Evolutionary conservation across 2,888 invertebrate species (phyloP), one percentile per base, ranked within the genome.

Genomic region (Nephrocerus scutellatus): DNA sequence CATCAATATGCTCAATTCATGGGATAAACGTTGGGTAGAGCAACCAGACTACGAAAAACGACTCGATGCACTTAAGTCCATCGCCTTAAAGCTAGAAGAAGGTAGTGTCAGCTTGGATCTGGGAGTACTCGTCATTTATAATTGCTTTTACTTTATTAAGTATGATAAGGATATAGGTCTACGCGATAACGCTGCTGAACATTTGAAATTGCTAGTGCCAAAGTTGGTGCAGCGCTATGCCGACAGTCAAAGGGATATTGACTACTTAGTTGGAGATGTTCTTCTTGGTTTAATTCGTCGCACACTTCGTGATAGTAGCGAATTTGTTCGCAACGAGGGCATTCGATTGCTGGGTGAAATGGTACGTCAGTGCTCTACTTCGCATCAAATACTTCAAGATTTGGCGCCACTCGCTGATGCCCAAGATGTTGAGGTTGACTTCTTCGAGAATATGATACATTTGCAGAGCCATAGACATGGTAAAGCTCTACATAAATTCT

Each of bases 401-500:
- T 68, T 88, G 38, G 71, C 77, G n/a, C 67, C 73, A 22, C 68
- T 86, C 21, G 73, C 78, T 0, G 82, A 82, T 56, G 39, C 43
- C 3, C 50, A 54, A 74, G 91, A 96, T 61, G 63, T 74, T 7
- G 93, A 96, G 64, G 82, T 85, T 0, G 95, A 97, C 66, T 93
- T 97, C 74, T 96, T 93, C 61, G 88, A 90, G 57, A 96, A 95
- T 61, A 79, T 93, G 57, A 78, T 79, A 18, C 95, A 97, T 70
- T 66, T 89, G 30, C 87, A 96, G 72, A 70, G 82, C 39, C 90
- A 93, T 61, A 76, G 92, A 43, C 82, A 88, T 57, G 83, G 84
- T 0, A 76, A 88, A 54, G 95, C 92, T 0, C 62, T 96, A 30
- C 64, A 82, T 12, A 84, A 84, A 55, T 83, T 88, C 57, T 79